Base-by-base conservation (phyloP, 2,888 invertebrate species). In the Pecten maximus region DNA sequence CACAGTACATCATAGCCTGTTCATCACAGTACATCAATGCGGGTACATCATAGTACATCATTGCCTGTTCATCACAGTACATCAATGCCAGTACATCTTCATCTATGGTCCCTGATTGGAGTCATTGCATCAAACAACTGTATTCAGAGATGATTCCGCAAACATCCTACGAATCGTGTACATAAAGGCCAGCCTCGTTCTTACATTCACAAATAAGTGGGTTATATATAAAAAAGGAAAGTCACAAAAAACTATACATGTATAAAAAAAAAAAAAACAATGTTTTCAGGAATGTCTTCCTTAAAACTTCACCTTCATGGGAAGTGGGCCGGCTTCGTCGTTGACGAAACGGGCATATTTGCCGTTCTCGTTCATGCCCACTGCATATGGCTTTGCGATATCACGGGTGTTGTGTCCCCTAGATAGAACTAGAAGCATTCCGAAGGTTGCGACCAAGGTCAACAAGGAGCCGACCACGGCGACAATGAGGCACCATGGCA, bases 391-490 rank as follows among this genome's bases (percentile, higher is more conserved):
- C 74, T 35, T 74, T 0, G 74, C 74, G 74, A 74, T 74, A 28
- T 74, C 74, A 12, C 74, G 74, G 74, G 35, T 74, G 74, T 74
- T 74, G 74, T 74, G 74, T 74, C 74, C 74, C 35, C 74, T 74
- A 35, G 74, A 74, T 10, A 74, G 28, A 35, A 74, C 74, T 35
- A 74, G 74, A 74, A 74, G 74, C 28, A 74, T 74, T 74, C 74
- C 74, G 74, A 74, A 74, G 28, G 74, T 74, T 6, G 74, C 74
- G 35, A 74, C 74, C 35, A 74, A 35, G 35, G 74, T 74, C 35
- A 74, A 74, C 74, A 74, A 6, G 0, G 74, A 28, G 74, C 74
- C 74, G 35, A 74, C 35, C 74, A 74, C 74, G 35, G 74, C 74
- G 0, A 74, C 35, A 15, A 74, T 74, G 1, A 74, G 74, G 74